These are phyloP conservation scores for Notodonta ziczac DNA, from an alignment of 2,888 invertebrate genomes.

Conservation along the genomic window DNA sequence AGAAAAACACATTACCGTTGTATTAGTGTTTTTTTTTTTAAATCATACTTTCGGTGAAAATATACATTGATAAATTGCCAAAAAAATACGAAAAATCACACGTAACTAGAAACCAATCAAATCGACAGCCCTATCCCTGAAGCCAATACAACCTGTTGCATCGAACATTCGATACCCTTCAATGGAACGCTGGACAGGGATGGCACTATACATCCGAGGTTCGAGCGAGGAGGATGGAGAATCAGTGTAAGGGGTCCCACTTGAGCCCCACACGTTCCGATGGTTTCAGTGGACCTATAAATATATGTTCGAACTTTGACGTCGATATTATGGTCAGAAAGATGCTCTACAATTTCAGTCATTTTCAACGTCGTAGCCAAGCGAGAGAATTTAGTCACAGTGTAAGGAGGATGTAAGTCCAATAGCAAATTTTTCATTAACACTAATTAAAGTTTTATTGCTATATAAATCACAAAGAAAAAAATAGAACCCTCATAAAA, in stretches of 20 bases:
- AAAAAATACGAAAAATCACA: background rate
- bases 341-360: slow-evolving; percentile 55
- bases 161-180: slow-evolving; percentile 82
- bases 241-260: slow-evolving; percentile 71
- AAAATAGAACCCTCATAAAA: too few relatives aligned
- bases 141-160: slow-evolving; percentile 82
- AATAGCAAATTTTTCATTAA: too few relatives aligned
- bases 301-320: slow-evolving; percentile 73
- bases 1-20: too few relatives aligned
- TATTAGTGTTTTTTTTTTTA: too few relatives aligned
- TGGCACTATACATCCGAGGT: slow-evolving; percentile 24
- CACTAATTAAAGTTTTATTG: too few relatives aligned
- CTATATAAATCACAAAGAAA: too few relatives aligned
- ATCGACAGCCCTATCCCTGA: slow-evolving; percentile 70
- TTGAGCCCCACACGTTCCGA: slow-evolving; percentile 75
- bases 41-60: too few relatives aligned
- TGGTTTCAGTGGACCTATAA: slow-evolving; percentile 78
- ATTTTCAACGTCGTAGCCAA: background rate
- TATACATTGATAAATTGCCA: too few relatives aligned
- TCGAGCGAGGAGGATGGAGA: slow-evolving; percentile 48
- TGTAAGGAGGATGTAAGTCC: too few relatives aligned
- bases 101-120: slow-evolving; percentile 53
- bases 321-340: slow-evolving; percentile 42
- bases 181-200: slow-evolving; percentile 69
- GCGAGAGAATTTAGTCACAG: too few relatives aligned